Conservation (phyloP, 2,888 invertebrate genomes). For the Lochmaea capreae region DNA sequence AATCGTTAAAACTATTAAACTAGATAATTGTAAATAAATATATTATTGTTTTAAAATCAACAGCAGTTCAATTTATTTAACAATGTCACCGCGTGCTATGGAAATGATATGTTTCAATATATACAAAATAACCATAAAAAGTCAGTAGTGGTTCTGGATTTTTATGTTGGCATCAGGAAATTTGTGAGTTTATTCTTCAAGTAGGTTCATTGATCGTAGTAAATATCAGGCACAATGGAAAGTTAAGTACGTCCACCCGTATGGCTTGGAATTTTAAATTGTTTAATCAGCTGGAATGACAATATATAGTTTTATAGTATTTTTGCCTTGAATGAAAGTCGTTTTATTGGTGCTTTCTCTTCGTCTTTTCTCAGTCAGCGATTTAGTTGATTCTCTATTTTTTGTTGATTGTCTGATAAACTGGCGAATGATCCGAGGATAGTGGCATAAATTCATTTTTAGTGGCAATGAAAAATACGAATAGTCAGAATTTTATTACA, state of each 20-base stretch:
- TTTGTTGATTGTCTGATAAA: neutral
- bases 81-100: too few relatives aligned
- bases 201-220: too few relatives aligned
- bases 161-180: too few relatives aligned
- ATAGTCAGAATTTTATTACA: neutral
- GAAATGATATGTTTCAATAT: too few relatives aligned
- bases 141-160: too few relatives aligned
- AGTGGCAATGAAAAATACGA: neutral
- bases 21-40: too few relatives aligned
- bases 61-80: too few relatives aligned
- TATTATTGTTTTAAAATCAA: too few relatives aligned
- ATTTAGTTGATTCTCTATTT: neutral
- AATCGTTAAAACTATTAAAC: too few relatives aligned
- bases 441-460: neutral
- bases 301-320: neutral
- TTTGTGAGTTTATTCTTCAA: too few relatives aligned
- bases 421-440: neutral
- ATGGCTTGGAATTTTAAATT: neutral
- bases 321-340: neutral
- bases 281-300: neutral
- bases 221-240: too few relatives aligned
- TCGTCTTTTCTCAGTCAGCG: neutral
- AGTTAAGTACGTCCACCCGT: neutral
- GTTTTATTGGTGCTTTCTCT: neutral
- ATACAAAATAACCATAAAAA: too few relatives aligned